These are phyloP conservation scores for Calameuta filiformis DNA, from an alignment of 2,888 invertebrate species.

Conservation along the genomic window DNA sequence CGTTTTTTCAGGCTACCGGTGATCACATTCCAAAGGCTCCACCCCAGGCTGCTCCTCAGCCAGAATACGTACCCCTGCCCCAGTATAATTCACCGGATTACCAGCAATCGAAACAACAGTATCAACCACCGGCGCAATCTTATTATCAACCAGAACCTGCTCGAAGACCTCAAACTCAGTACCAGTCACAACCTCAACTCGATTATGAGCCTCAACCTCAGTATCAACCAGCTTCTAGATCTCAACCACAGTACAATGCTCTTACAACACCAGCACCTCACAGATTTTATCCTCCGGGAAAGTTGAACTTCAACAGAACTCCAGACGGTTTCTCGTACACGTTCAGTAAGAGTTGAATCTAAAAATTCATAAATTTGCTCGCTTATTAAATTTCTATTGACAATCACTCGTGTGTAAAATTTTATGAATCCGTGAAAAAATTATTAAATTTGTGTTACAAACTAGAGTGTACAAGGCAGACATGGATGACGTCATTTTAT, in stretches of 20 bases:
- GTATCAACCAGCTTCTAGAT: conserved; percentile 55
- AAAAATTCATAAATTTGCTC: too few species aligned
- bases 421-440: too few species aligned
- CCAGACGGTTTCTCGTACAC: conserved; percentile 90
- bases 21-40: conserved; percentile 75
- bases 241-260: conserved; percentile 69
- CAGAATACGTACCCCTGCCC: conserved; percentile 56
- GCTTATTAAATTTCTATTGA: too few species aligned
- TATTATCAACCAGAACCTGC: conserved; percentile 39
- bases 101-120: conserved; percentile 23
- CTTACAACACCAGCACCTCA: conserved; percentile 77
- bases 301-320: conserved; percentile 85
- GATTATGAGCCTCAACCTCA: conserved; percentile 65
- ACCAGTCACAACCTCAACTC: conserved; percentile 64
- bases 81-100: conserved; percentile 60
- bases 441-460: too few species aligned
- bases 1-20: conserved; percentile 79
- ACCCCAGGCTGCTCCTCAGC: conserved; percentile 64
- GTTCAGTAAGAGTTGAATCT: conserved; percentile 75
- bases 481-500: too few species aligned
- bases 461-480: too few species aligned
- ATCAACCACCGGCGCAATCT: conserved; percentile 40
- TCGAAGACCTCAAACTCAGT: conserved; percentile 23
- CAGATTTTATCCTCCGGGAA: conserved; percentile 86
- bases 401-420: too few species aligned